Evolutionary conservation across 2,888 invertebrate genomes (phyloP).

Genomic region (Scelioninae gen. 2): DNA sequence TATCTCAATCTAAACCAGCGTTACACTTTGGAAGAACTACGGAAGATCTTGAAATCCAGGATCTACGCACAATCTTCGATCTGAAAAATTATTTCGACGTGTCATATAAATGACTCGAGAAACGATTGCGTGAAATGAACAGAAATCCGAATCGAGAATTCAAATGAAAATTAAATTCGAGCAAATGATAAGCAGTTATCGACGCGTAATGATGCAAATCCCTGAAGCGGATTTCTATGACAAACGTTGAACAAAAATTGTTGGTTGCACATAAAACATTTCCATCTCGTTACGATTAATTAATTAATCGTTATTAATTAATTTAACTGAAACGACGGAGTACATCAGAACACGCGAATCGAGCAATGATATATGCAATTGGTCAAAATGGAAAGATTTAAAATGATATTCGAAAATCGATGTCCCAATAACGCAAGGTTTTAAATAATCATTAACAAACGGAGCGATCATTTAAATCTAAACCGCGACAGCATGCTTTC

Average conservation of each 20-base stretch:
- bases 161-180: background rate
- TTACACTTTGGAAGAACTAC: constrained; percentile 1
- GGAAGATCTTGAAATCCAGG: constrained; percentile 11
- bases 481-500: background rate
- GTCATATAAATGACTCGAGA: background rate
- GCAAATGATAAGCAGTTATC: background rate
- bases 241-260: background rate
- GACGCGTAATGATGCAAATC: background rate
- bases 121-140: background rate
- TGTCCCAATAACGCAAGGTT: too few species aligned
- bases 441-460: too few species aligned
- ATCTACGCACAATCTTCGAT: constrained; percentile 3
- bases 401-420: too few species aligned
- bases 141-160: constrained; percentile 6
- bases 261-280: constrained; percentile 1
- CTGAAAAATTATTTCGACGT: background rate
- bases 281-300: background rate
- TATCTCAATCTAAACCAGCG: background rate
- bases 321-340: too few species aligned
- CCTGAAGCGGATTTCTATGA: background rate
- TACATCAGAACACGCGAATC: too few species aligned
- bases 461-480: too few species aligned
- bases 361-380: too few species aligned
- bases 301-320: too few species aligned
- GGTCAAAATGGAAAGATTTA: too few species aligned